phyloP scores from a whole-genome alignment of 2,888 invertebrate species.

The Eupeodes latifasciatus region DNA sequence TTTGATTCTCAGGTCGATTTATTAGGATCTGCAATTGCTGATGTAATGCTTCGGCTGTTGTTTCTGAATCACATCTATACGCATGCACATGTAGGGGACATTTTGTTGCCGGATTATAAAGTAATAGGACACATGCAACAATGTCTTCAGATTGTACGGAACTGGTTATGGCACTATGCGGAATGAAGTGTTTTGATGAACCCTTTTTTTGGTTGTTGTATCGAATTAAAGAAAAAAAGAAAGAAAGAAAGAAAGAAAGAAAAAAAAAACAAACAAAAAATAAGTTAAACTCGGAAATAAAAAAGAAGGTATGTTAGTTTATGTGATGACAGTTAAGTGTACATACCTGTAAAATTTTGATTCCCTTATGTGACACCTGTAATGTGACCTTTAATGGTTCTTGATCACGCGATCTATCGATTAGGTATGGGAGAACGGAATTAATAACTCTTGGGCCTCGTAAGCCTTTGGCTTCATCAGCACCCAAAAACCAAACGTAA shows the following conservation, averaged over 20 bases:
- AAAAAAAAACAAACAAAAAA: neutral
- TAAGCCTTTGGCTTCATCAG: slow-evolving; percentile 95
- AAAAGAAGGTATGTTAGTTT: neutral
- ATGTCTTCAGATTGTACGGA: slow-evolving; percentile 96
- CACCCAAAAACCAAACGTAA: slow-evolving; percentile 97
- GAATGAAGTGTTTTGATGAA: slow-evolving; percentile 96
- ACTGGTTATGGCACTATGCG: slow-evolving; percentile 96
- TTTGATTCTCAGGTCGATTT: slow-evolving; percentile 93
- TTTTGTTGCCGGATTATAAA: slow-evolving; percentile 97
- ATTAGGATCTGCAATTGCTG: slow-evolving; percentile 93
- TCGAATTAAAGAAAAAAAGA: neutral
- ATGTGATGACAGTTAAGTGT: neutral
- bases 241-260: neutral
- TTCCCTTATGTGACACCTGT: slow-evolving; percentile 95
- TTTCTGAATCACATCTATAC: slow-evolving; percentile 96
- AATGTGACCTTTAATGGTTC: slow-evolving; percentile 96
- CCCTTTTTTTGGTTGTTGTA: slow-evolving; percentile 79
- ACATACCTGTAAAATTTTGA: slow-evolving; percentile 94
- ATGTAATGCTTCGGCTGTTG: slow-evolving; percentile 94
- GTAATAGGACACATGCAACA: slow-evolving; percentile 95
- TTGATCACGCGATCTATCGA: slow-evolving; percentile 92
- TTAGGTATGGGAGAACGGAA: slow-evolving; percentile 92
- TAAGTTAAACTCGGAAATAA: neutral
- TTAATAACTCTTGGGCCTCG: slow-evolving; percentile 93
- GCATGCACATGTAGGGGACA: slow-evolving; percentile 98